Conservation (phyloP, 2,113 vertebrate genomes). For the Lepisosteus osseus region DNA sequence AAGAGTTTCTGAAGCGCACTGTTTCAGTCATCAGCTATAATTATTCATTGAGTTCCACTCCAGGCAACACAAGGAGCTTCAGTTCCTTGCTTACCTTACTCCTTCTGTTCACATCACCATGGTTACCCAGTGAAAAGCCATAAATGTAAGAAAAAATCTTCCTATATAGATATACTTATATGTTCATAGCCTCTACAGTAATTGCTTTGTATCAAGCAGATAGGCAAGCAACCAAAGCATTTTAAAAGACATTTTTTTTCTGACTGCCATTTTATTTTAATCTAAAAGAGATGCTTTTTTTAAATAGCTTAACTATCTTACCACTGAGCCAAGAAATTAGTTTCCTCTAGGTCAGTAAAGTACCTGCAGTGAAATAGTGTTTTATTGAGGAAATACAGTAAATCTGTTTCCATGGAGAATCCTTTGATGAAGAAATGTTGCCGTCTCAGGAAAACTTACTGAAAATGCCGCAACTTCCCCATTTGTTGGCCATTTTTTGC, state of each 20-base stretch:
- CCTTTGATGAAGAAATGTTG: neutral
- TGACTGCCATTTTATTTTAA: too few relatives aligned
- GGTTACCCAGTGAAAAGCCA: neutral
- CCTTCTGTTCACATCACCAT: neutral
- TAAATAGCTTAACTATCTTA: neutral
- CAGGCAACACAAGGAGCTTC: too few relatives aligned
- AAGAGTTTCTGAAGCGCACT: too few relatives aligned
- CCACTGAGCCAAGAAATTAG: neutral
- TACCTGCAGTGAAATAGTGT: neutral
- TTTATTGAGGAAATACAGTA: neutral
- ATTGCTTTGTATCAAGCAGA: too few relatives aligned
- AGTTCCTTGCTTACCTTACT: neutral
- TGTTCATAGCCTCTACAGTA: neutral
- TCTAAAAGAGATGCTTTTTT: neutral
- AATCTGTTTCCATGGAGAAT: neutral
- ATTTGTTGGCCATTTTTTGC: too few relatives aligned
- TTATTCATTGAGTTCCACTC: neutral
- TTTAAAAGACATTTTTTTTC: too few relatives aligned
- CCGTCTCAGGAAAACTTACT: too few relatives aligned
- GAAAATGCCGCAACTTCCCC: too few relatives aligned
- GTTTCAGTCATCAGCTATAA: too few relatives aligned
- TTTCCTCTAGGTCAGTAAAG: constrained; percentile 1
- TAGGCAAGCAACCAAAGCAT: too few relatives aligned
- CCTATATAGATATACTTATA: neutral
- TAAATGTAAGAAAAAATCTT: neutral